These are phyloP conservation scores for Lepisosteus oculatus DNA, from an alignment of 2,113 vertebrate species.

Conservation along the genomic window DNA sequence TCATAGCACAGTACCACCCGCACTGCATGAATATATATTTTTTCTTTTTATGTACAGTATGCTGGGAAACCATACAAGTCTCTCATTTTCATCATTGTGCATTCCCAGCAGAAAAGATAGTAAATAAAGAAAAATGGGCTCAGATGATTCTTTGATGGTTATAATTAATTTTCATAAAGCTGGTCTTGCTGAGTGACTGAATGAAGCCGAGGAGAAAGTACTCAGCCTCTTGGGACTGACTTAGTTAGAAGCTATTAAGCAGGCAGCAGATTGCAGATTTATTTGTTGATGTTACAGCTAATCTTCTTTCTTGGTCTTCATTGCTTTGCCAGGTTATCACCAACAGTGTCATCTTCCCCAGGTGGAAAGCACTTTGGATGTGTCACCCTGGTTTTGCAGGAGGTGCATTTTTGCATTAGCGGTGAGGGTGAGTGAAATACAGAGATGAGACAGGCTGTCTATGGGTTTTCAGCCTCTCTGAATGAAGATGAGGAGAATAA, in stretches of 20 bases:
- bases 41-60: too few relatives aligned
- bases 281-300: slow-evolving; percentile 14
- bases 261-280: too few relatives aligned
- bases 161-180: slow-evolving; percentile 53
- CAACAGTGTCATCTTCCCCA: slow-evolving; percentile 89
- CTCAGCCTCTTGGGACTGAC: slow-evolving; percentile 5
- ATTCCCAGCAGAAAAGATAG: slow-evolving; percentile 31
- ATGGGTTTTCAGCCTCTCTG: too few relatives aligned
- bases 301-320: neutral
- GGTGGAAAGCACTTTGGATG: slow-evolving; percentile 60
- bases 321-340: slow-evolving; percentile 77
- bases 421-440: slow-evolving; percentile 49
- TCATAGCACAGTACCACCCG: too few relatives aligned
- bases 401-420: slow-evolving; percentile 91
- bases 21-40: too few relatives aligned
- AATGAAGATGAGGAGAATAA: too few relatives aligned
- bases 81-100: neutral
- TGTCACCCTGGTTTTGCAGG: slow-evolving; percentile 87
- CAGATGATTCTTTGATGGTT: slow-evolving; percentile 42
- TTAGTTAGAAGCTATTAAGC: neutral
- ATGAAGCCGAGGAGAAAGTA: slow-evolving; percentile 20
- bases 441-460: too few relatives aligned
- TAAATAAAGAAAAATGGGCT: slow-evolving; percentile 52
- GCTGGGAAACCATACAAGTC: neutral
- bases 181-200: slow-evolving; percentile 5